phyloP scores from a whole-genome alignment of 2,888 invertebrate genomes.

The Caenorhabditis zanzibari region DNA sequence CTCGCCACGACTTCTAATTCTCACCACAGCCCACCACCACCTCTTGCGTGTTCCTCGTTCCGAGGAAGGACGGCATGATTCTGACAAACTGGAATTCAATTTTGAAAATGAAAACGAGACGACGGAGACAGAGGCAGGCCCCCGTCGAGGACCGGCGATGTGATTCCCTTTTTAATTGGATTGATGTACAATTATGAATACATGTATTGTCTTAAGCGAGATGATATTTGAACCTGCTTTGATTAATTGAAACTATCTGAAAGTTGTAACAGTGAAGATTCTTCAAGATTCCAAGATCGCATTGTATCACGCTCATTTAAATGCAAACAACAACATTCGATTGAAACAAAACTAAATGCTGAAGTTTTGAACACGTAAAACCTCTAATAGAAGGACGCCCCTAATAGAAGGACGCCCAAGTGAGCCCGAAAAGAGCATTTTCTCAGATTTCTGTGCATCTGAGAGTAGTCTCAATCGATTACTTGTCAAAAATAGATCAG shows the following conservation, averaged over 20 bases:
- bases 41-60: constrained; percentile 30
- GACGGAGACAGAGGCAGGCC: not conserved
- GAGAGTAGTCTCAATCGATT: no score
- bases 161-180: constrained; percentile 15
- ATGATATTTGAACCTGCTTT: constrained; percentile 4
- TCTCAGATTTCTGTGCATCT: no score
- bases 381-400: no score
- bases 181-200: constrained; percentile 23
- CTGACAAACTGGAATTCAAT: constrained; percentile 41
- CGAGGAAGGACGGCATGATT: constrained; percentile 14
- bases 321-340: no score
- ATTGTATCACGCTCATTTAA: no score
- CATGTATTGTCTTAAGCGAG: not conserved
- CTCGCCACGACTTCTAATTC: not conserved
- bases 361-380: no score
- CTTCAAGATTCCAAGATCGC: no score
- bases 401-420: no score
- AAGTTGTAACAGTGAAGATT: no score
- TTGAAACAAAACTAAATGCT: no score
- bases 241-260: not conserved
- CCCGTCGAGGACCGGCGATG: not conserved
- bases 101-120: constrained; percentile 33
- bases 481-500: no score
- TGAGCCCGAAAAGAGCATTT: no score
- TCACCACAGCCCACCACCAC: constrained; percentile 22